Conservation (phyloP, 2,888 invertebrate species). For the Standfussiana lucernea region DNA sequence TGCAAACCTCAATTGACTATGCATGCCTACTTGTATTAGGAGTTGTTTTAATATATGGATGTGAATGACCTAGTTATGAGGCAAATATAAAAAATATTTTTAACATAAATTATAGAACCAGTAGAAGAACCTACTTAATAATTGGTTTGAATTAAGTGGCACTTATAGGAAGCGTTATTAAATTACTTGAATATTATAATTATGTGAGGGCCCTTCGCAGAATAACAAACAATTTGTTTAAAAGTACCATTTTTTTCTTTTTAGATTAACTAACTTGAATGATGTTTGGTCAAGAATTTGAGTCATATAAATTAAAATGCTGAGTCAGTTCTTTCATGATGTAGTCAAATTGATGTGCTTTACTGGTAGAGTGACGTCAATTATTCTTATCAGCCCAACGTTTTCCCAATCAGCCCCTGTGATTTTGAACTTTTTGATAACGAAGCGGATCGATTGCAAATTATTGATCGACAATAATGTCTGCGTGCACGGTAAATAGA, state of each 20-base stretch:
- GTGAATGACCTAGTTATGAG: slow-evolving; percentile 30
- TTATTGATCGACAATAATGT: slow-evolving; percentile 9
- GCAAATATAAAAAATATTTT: not conserved
- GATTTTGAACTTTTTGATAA: slow-evolving; percentile 23
- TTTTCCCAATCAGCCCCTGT: slow-evolving; percentile 11
- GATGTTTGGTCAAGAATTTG: not conserved
- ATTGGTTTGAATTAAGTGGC: not conserved
- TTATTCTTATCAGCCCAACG: slow-evolving; percentile 19
- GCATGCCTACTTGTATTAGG: slow-evolving; percentile 5
- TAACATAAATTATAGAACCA: not conserved
- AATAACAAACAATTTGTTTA: not conserved
- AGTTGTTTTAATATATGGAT: slow-evolving; percentile 12
- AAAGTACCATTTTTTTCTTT: too few species aligned
- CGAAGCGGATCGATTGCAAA: slow-evolving; percentile 10
- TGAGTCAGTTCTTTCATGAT: not conserved
- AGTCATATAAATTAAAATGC: not conserved
- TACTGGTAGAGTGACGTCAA: not conserved
- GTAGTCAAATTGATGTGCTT: slow-evolving; percentile 9
- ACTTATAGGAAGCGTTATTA: slow-evolving; percentile 11
- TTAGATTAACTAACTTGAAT: not conserved
- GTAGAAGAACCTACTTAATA: not conserved
- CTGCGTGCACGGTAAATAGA: not conserved
- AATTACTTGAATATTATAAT: slow-evolving; percentile 1
- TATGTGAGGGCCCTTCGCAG: not conserved
- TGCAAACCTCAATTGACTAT: slow-evolving; percentile 29